These are phyloP conservation scores for Microcebus murinus DNA, from an alignment of 2,113 vertebrate species.

Conservation along the genomic window DNA sequence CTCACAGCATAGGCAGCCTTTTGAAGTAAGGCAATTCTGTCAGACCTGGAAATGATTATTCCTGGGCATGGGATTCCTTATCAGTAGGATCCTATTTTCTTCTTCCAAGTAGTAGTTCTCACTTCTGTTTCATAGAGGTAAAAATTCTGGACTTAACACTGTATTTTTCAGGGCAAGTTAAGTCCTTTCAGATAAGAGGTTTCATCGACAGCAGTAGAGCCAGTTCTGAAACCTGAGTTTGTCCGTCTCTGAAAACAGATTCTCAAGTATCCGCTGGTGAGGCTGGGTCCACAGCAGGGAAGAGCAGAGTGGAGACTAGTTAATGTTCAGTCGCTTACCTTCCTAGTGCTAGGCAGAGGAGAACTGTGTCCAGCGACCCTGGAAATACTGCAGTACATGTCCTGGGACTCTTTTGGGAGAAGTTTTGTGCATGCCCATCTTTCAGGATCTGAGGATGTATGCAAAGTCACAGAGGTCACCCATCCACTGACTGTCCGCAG, in stretches of 20 bases:
- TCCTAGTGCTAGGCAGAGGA: not conserved
- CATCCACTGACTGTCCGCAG: not conserved
- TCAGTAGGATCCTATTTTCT: not conserved
- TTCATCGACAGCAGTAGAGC: conserved; percentile 30
- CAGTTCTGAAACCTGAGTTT: conserved; percentile 51
- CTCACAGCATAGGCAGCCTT: not conserved
- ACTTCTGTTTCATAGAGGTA: not conserved
- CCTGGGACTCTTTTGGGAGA: not conserved
- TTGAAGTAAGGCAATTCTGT: not conserved
- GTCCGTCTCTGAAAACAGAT: conserved; percentile 55
- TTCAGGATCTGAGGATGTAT: not conserved
- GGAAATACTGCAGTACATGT: not conserved
- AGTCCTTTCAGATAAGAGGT: conserved; percentile 43
- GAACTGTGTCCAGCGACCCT: not conserved
- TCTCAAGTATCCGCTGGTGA: not conserved
- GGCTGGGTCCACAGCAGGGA: not conserved
- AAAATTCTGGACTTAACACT: not conserved
- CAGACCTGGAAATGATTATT: conserved; percentile 21
- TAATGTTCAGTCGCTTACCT: not conserved
- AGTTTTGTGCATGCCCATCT: not conserved
- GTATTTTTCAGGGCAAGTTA: conserved; percentile 29
- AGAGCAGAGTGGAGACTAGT: not conserved
- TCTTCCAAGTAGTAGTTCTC: not conserved
- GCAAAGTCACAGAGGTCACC: not conserved
- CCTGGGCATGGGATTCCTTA: not conserved